A percentile compares a stretch with the other conserved stretches of the same genome.
Evolutionary conservation across 2,113 vertebrate species (phyloP).

Genomic region (Pomatostomus ruficeps): DNA sequence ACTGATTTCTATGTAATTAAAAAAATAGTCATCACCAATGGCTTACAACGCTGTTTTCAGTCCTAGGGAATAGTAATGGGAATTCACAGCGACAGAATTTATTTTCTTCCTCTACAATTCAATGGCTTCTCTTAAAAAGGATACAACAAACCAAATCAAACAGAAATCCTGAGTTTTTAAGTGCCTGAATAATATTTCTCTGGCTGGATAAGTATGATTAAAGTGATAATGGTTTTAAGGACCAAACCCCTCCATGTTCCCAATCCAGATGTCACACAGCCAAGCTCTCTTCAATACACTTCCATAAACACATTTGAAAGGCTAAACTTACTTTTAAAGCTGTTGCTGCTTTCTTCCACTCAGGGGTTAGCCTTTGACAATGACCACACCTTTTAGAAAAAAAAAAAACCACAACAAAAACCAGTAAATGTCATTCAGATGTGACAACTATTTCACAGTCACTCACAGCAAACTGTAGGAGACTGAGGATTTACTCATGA

Average conservation of each 20-base stretch:
- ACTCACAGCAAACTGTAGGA: neutral
- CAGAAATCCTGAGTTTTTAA: neutral
- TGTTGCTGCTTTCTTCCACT: conserved; percentile 95
- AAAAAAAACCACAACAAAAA: neutral
- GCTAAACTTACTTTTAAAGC: conserved; percentile 87
- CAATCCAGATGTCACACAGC: neutral
- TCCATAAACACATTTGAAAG: neutral
- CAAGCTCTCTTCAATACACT: neutral
- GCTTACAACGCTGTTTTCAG: neutral
- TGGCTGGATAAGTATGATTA: neutral
- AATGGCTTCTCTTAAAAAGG: neutral
- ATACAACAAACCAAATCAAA: neutral
- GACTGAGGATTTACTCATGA: neutral
- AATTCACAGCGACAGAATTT: neutral
- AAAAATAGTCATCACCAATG: neutral
- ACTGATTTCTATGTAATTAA: neutral
- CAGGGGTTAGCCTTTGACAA: conserved; percentile 84
- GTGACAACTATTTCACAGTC: neutral
- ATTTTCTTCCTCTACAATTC: neutral
- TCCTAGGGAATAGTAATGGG: neutral
- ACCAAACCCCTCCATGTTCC: neutral
- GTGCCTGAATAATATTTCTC: neutral
- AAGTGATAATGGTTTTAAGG: neutral
- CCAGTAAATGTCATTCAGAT: neutral
- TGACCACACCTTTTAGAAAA: conserved; percentile 86